Conservation (phyloP, 1,140 invertebrate species). For the Hydropsyche tenuis region DNA sequence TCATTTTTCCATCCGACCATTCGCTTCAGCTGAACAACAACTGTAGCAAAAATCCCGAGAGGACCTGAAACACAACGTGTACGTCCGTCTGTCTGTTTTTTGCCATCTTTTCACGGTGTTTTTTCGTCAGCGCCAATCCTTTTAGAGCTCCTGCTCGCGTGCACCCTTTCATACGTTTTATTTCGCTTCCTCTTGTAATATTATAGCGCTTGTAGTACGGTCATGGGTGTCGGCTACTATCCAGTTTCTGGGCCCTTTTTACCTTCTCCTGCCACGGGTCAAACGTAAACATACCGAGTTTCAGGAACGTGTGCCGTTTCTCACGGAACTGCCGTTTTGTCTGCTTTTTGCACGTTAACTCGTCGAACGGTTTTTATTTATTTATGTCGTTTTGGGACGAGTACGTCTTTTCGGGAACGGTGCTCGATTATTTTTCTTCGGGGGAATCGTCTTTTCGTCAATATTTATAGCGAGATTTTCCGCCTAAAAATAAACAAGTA, state of each 20-base stretch:
- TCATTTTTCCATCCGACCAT: background rate
- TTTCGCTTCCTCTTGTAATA: background rate
- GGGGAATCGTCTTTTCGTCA: conserved; percentile 1
- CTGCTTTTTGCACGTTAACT: background rate
- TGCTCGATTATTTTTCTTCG: background rate
- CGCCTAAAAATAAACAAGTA: background rate
- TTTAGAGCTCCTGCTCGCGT: background rate
- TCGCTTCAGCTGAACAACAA: conserved; percentile 3
- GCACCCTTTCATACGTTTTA: background rate
- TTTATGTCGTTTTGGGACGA: background rate
- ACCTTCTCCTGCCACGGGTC: conserved; percentile 4
- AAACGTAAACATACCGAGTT: conserved; percentile 15
- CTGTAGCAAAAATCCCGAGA: background rate
- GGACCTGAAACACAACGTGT: background rate
- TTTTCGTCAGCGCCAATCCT: background rate
- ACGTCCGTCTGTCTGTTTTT: conserved; percentile 1
- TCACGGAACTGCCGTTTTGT: background rate
- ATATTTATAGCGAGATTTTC: background rate
- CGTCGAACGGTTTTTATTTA: conserved; percentile 13
- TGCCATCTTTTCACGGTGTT: background rate
- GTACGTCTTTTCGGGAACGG: background rate
- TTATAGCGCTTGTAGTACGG: background rate
- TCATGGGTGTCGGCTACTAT: background rate
- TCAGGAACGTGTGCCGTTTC: conserved; percentile 11
- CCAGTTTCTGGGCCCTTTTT: background rate